Conservation (phyloP, 37 sponge, comb jelly and placozoan species). For the Beroe ovata region DNA sequence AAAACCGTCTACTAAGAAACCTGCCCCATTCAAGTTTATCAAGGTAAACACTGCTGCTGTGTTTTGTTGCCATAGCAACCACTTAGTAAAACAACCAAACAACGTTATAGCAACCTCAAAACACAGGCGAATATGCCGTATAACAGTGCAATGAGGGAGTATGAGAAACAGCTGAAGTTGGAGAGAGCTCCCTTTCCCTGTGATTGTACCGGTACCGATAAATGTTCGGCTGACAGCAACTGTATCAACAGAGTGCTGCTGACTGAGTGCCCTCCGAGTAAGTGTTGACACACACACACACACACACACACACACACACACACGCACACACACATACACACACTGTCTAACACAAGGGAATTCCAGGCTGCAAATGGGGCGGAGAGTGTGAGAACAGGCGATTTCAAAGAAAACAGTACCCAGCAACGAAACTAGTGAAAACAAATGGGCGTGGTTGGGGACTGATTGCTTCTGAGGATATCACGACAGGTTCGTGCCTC, state of each 20-base stretch:
- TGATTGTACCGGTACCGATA: slow-evolving; percentile 6
- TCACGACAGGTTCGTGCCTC: slow-evolving; percentile 5
- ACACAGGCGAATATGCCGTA: slow-evolving; percentile 27
- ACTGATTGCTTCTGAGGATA: slow-evolving; percentile 1
- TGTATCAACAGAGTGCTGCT: slow-evolving; percentile 65
- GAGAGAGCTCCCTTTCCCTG: slow-evolving; percentile 44
- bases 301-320: no score
- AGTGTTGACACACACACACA: no score
- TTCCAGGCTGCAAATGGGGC: slow-evolving; percentile 55
- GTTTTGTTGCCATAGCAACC: no score
- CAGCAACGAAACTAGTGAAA: slow-evolving; percentile 31
- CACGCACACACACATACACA: no score
- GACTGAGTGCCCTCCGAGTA: slow-evolving; percentile 49
- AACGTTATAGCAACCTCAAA: no score
- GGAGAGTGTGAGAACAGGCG: slow-evolving; percentile 55
- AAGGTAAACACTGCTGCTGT: neutral
- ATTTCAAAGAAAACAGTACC: slow-evolving; percentile 12
- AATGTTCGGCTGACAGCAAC: slow-evolving; percentile 54
- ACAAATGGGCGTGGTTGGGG: slow-evolving; percentile 50
- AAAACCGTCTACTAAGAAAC: slow-evolving; percentile 36
- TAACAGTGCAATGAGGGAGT: slow-evolving; percentile 9
- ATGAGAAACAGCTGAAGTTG: slow-evolving; percentile 58
- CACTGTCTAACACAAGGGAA: no score
- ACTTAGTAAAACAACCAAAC: no score
- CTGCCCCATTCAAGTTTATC: slow-evolving; percentile 64